A percentile compares a stretch with the other conserved stretches of the same genome.
phyloP scores from a whole-genome alignment of 2,888 invertebrate genomes.

The Trissolcus japonicus region DNA sequence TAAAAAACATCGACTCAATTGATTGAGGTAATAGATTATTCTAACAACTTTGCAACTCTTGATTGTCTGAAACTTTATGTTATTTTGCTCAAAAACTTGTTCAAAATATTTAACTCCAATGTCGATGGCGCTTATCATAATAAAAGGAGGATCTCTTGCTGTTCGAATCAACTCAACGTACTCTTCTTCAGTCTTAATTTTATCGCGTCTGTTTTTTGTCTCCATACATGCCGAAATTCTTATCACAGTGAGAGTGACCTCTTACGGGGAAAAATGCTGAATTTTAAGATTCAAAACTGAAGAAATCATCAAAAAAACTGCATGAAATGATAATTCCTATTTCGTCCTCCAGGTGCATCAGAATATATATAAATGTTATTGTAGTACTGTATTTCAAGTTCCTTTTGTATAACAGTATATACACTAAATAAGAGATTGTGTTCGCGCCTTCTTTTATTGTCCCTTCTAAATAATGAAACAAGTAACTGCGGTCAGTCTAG shows the following conservation, averaged over 20 bases:
- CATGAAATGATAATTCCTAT: conserved; percentile 23
- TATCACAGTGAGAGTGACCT: conserved; percentile 54
- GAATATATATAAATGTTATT: conserved; percentile 41
- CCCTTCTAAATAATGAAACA: conserved; percentile 37
- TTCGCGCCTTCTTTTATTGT: conserved; percentile 40
- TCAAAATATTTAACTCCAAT: neutral
- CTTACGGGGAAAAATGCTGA: conserved; percentile 51
- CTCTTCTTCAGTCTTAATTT: conserved; percentile 37
- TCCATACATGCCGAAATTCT: conserved; percentile 48
- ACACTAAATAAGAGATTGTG: conserved; percentile 34
- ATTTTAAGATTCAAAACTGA: conserved; percentile 33
- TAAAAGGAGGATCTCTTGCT: conserved; percentile 32
- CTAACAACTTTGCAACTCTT: conserved; percentile 24
- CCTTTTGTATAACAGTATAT: conserved; percentile 27
- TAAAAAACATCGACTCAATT: conserved; percentile 22
- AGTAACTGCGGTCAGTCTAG: conserved; percentile 28
- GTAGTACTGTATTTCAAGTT: conserved; percentile 29
- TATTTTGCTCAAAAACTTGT: too few relatives aligned
- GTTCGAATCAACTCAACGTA: conserved; percentile 33
- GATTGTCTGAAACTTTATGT: conserved; percentile 7
- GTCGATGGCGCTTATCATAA: conserved; percentile 16
- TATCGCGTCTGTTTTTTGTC: conserved; percentile 31
- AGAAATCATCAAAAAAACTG: conserved; percentile 37
- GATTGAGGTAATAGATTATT: conserved; percentile 26
- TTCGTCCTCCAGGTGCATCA: conserved; percentile 36